Percentiles rank a stretch among this genome's conserved stretches.
phyloP scores from a whole-genome alignment of 2,888 invertebrate genomes.

The Eupithecia inturbata region DNA sequence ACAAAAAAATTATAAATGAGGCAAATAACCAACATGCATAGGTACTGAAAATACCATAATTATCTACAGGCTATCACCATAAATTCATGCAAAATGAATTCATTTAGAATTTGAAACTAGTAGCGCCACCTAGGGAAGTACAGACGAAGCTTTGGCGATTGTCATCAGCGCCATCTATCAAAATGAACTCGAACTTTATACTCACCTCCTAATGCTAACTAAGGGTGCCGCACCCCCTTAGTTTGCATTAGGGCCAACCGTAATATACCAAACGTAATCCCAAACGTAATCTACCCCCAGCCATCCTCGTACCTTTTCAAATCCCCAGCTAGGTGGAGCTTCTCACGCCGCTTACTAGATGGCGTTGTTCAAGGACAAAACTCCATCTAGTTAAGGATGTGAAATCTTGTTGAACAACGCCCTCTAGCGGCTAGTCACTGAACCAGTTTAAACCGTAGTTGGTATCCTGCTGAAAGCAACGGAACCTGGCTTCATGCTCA shows the following conservation, averaged over 20 bases:
- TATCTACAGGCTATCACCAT: neutral
- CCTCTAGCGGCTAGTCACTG: conserved; percentile 20
- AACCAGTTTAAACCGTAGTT: neutral
- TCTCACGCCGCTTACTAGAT: neutral
- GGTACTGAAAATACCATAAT: neutral
- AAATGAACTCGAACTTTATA: neutral
- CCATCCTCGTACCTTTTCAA: neutral
- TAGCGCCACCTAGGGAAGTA: conserved; percentile 6
- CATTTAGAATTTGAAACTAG: neutral
- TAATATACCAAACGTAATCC: neutral
- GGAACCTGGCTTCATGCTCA: neutral
- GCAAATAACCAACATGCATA: neutral
- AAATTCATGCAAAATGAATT: neutral
- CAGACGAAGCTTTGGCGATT: neutral
- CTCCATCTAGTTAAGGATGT: neutral
- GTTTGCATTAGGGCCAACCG: no score
- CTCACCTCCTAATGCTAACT: neutral
- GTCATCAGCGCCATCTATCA: conserved; percentile 13
- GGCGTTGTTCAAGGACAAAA: neutral
- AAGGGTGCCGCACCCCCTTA: neutral
- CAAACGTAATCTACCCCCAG: neutral
- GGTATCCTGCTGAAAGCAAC: neutral
- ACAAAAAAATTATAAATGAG: neutral
- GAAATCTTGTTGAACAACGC: conserved; percentile 18
- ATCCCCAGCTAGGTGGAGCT: neutral